Evolutionary conservation across 2,888 invertebrate genomes (phyloP), one percentile per base, ranked within the genome.

Genomic region (Melitaea athalia): DNA sequence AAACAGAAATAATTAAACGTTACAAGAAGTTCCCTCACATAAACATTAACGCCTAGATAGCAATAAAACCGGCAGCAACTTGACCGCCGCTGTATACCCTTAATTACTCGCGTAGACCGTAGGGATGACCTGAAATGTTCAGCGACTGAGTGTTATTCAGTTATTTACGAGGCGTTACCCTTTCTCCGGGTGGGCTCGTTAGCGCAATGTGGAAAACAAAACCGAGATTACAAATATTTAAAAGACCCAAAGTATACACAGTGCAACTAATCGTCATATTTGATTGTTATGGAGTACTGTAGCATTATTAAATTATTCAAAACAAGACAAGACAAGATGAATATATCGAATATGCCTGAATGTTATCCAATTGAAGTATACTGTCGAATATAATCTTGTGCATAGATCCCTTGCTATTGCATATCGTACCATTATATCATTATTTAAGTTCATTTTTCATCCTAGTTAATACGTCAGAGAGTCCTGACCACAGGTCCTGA

Each of bases 101-200:
- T 65, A 65, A 65, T 65, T 60, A 52, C 65, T 53, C 59, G 60
- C 17, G 43, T 45, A 45, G 60, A 43, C 52, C 45, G 15, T 65
- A 57, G 57, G 57, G 67, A 59, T 63, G 63, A 38, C 38, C 59
- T 63, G 68, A 72, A 73, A 70, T 67, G 68, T 70, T 71, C 45
- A 73, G 72, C 72, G 75, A 77, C 76, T 79, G 79, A 81, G 77
- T 80, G 78, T 80, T 81, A 80, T 82, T 80, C 77, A 78, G 81
- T 81, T 81, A 83, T 84, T 83, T 83, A 85, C 75, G 78, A 81
- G 77, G 69, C 73, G 72, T 73, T 42, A 57, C 71, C 69, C 68
- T 78, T 38, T 38, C 38, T 38, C 38, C 78, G 81, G 77, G 67
- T 75, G 65, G 75, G 75, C 78, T 80, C 79, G 79, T 80, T 82